Evolutionary conservation across 1,140 invertebrate species (phyloP).

Genomic region (Drosophila nikananu): DNA sequence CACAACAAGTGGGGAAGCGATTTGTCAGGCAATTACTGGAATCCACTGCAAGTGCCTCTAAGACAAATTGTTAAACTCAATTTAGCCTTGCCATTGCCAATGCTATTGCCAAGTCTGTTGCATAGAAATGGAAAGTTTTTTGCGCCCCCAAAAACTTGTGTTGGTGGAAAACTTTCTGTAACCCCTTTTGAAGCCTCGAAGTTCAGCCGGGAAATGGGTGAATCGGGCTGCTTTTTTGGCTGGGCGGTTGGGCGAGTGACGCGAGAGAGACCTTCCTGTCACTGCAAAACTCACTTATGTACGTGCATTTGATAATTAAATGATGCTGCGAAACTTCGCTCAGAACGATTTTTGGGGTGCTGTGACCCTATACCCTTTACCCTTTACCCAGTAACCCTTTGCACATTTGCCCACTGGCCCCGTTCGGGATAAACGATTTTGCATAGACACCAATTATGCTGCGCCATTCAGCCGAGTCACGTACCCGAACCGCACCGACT

Average conservation of each 20-base stretch:
- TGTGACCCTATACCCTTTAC: not conserved
- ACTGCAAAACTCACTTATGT: conserved; percentile 50
- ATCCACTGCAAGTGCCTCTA: conserved; percentile 51
- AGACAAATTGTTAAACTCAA: conserved; percentile 60
- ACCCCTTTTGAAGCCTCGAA: conserved; percentile 17
- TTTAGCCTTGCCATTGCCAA: conserved; percentile 40
- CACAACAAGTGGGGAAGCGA: conserved; percentile 35
- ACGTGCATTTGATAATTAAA: conserved; percentile 61
- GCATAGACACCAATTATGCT: conserved; percentile 41
- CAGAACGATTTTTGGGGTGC: conserved; percentile 19
- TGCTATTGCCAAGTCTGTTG: conserved; percentile 35
- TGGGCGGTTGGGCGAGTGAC: conserved; percentile 20
- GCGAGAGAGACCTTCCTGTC: conserved; percentile 29
- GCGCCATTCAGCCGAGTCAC: conserved; percentile 34
- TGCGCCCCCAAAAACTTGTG: conserved; percentile 21
- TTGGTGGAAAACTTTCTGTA: conserved; percentile 27
- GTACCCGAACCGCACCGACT: conserved; percentile 52
- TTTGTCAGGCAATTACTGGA: conserved; percentile 55
- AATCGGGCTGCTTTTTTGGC: not conserved
- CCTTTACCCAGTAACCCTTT: not conserved
- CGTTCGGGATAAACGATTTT: conserved; percentile 32
- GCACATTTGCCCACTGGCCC: not conserved
- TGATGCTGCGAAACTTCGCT: conserved; percentile 51
- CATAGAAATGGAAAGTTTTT: conserved; percentile 51
- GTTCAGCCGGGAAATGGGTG: conserved; percentile 19